Percentiles rank a stretch among this genome's conserved stretches.
Evolutionary conservation across 2,113 vertebrate genomes (phyloP).

Genomic region (Serilophus lunatus): DNA sequence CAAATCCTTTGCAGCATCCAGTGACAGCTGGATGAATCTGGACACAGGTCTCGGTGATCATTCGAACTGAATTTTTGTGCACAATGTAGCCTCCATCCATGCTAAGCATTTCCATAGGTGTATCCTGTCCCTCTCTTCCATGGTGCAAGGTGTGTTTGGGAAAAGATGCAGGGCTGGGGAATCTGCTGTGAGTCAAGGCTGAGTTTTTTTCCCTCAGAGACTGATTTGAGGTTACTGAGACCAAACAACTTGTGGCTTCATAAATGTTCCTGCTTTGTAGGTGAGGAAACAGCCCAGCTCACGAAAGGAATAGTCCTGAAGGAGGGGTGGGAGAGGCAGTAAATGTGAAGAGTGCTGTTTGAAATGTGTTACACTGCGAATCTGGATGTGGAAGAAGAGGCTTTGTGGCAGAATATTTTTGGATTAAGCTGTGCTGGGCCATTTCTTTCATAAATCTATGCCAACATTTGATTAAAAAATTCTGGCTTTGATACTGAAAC

Average conservation of each 20-base stretch:
- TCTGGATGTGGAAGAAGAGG: neutral
- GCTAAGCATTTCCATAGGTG: accelerated
- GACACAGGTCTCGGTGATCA: neutral
- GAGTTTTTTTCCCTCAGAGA: too few relatives aligned
- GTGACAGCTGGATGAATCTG: neutral
- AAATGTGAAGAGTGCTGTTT: neutral
- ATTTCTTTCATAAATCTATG: neutral
- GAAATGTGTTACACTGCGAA: neutral
- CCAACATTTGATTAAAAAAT: neutral
- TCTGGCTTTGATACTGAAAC: neutral
- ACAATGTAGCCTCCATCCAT: neutral
- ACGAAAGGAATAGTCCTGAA: neutral
- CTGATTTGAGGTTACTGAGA: neutral
- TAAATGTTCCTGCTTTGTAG: neutral
- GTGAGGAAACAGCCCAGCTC: neutral
- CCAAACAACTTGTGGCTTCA: neutral
- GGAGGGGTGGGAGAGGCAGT: neutral
- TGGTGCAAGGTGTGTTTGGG: neutral
- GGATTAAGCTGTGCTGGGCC: neutral
- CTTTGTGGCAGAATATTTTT: neutral
- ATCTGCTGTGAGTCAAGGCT: neutral
- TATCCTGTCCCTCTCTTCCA: neutral
- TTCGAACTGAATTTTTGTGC: neutral
- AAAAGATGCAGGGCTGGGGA: neutral
- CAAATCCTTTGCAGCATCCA: neutral